phyloP scores from a whole-genome alignment of 2,888 invertebrate genomes.

The Cylloceria caligata region DNA sequence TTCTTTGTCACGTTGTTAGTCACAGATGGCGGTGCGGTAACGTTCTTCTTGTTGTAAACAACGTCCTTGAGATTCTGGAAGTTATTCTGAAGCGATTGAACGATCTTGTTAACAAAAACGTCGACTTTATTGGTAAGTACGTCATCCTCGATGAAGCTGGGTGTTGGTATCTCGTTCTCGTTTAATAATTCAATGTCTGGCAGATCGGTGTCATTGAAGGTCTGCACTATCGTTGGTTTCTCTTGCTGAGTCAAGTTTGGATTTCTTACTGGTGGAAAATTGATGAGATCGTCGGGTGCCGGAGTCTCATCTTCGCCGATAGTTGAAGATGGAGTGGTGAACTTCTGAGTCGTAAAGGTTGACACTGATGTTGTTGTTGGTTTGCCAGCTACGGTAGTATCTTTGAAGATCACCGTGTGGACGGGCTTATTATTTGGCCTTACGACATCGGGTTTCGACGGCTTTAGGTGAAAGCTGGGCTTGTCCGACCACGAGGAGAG shows the following conservation, averaged over 20 bases:
- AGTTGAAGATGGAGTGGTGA: slow-evolving; percentile 57
- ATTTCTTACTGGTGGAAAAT: slow-evolving; percentile 94
- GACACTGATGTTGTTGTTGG: slow-evolving; percentile 31
- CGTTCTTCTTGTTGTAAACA: slow-evolving; percentile 87
- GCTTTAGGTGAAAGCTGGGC: slow-evolving; percentile 80
- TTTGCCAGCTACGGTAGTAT: slow-evolving; percentile 55
- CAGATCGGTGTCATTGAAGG: slow-evolving; percentile 76
- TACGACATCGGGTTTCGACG: slow-evolving; percentile 67
- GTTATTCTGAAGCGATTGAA: slow-evolving; percentile 93
- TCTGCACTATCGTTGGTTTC: slow-evolving; percentile 81
- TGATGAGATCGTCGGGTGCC: slow-evolving; percentile 89
- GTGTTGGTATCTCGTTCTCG: slow-evolving; percentile 90
- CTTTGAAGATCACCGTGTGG: slow-evolving; percentile 70
- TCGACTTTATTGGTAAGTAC: slow-evolving; percentile 92
- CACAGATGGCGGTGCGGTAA: slow-evolving; percentile 71
- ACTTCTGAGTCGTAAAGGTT: background rate
- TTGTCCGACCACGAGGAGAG: slow-evolving; percentile 78
- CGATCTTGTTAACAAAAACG: slow-evolving; percentile 93
- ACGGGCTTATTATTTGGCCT: slow-evolving; percentile 67
- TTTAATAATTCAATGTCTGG: slow-evolving; percentile 84
- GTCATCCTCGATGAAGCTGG: slow-evolving; percentile 91
- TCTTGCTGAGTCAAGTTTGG: slow-evolving; percentile 89
- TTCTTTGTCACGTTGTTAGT: slow-evolving; percentile 74
- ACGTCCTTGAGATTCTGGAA: slow-evolving; percentile 93
- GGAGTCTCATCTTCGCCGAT: slow-evolving; percentile 88